Evolutionary conservation across 2,888 invertebrate genomes (phyloP).

Genomic region (Cheilosia variabilis): DNA sequence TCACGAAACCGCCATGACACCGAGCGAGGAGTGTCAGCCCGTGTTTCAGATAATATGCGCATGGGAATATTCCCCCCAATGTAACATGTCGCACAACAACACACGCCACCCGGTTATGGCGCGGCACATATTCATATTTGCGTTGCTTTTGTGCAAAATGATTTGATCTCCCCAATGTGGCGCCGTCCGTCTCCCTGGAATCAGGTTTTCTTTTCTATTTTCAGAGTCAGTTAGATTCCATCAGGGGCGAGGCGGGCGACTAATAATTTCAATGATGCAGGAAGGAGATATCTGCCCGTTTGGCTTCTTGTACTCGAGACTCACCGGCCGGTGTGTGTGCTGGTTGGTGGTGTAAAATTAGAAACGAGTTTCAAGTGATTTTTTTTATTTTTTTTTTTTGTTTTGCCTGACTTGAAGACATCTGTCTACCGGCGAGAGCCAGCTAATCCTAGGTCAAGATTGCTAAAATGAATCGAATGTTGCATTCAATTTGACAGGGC

Average conservation of each 20-base stretch:
- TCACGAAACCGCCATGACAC: conserved; percentile 15
- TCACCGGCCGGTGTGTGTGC: too few relatives aligned
- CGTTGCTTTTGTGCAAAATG: conserved; percentile 44
- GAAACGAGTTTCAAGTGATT: conserved; percentile 41
- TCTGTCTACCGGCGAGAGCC: conserved; percentile 18
- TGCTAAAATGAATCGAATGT: conserved; percentile 63
- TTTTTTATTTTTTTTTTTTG: background rate
- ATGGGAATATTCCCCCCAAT: conserved; percentile 15
- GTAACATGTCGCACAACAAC: conserved; percentile 23
- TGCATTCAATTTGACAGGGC: conserved; percentile 53
- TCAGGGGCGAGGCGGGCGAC: conserved; percentile 11
- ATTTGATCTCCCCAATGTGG: conserved; percentile 60
- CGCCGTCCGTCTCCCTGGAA: conserved; percentile 47
- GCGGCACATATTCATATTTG: conserved; percentile 26
- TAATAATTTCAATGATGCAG: conserved; percentile 51
- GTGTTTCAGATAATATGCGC: background rate
- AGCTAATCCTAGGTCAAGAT: conserved; percentile 62
- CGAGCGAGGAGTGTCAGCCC: conserved; percentile 9
- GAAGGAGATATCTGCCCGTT: conserved; percentile 50
- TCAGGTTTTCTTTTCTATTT: conserved; percentile 68
- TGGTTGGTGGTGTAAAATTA: conserved; percentile 29
- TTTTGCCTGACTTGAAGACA: conserved; percentile 42
- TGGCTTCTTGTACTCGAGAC: conserved; percentile 52
- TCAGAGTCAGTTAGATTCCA: conserved; percentile 50
- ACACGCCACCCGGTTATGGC: conserved; percentile 23